These are phyloP conservation scores for Condylostylus longicornis DNA, from an alignment of 1,140 invertebrate genomes.

Conservation along the genomic window DNA sequence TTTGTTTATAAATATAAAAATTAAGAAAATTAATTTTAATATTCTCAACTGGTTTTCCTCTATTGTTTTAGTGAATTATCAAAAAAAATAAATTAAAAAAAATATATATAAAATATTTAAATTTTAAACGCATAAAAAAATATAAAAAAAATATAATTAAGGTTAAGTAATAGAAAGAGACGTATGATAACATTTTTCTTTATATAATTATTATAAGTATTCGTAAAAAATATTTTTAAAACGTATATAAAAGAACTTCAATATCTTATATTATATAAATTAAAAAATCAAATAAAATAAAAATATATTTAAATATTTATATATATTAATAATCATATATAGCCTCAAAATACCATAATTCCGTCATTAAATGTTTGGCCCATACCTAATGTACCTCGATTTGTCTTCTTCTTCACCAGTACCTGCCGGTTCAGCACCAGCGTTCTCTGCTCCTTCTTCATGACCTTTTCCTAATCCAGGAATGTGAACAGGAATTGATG, in stretches of 20 bases:
- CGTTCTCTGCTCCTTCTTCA: conserved; percentile 26
- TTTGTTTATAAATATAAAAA: no score
- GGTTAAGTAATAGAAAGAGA: conserved; percentile 7
- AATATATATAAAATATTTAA: not conserved
- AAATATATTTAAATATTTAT: conserved; percentile 4
- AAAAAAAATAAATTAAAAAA: not conserved
- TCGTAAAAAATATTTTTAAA: not conserved
- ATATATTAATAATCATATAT: not conserved
- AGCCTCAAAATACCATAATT: conserved; percentile 17
- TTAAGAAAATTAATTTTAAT: no score
- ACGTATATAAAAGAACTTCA: conserved; percentile 6
- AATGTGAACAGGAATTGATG: no score
- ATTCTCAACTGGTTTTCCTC: no score
- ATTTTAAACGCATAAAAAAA: conserved; percentile 1
- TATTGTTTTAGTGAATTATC: not conserved
- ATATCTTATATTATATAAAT: conserved; percentile 3
- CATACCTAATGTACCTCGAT: conserved; percentile 58
- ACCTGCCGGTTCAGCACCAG: conserved; percentile 28
- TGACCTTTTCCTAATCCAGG: conserved; percentile 49
- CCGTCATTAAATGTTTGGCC: conserved; percentile 32
- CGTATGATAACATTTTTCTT: not conserved
- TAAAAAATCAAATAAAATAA: conserved; percentile 9
- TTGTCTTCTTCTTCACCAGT: conserved; percentile 67
- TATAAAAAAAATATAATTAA: conserved; percentile 15
- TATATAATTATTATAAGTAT: not conserved